Base-by-base conservation (phyloP, 1,140 invertebrate genomes). In the Solenopsis fugax region DNA sequence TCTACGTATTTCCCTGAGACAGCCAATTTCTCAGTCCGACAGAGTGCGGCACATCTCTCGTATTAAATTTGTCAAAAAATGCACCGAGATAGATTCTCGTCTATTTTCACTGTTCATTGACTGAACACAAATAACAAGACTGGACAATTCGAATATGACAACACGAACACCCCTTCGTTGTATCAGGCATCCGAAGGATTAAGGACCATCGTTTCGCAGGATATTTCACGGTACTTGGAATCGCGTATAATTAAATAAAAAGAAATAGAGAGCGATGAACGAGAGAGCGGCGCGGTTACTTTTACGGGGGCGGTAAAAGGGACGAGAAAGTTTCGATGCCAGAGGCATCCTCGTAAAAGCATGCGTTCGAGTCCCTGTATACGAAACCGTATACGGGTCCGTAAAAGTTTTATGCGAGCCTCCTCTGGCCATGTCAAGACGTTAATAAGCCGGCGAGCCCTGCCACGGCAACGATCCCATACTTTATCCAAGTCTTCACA, bases 361-460 rank as follows among this genome's bases (percentile, higher is more conserved):
- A 75, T 84, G 71, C 67, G 52, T 73, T 50, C 34, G 62, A 21
- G n/a, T 13, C n/a, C 34, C 21, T 2, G 29, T 41, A 29, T 13
- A 75, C 69, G 41, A 84, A 60, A 62, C 18, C 2, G 13, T 84
- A 50, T 82, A 84, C 4, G n/a, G 13, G 16, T 41, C 13, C 34
- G 80, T 84, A 37, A 82, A 75, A 75, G 18, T 50, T 84, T 84
- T 62, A 72, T 48, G 29, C 37, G 50, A 45, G 16, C n/a, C 41
- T 24, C 5, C 41, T 73, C 24, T 29, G 41, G 18, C 67, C 16
- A 9, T 58, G 56, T 72, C 16, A 6, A 72, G 37, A 50, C 54
- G 18, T 82, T 73, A 82, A 73, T 82, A 82, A 82, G 67, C 13
- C 37, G 24, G 24, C 80, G 52, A 21, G 84, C 76, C 76, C 77